Evolutionary conservation across 2,113 vertebrate species (phyloP).

Genomic region (Phyllostomus hastatus): DNA sequence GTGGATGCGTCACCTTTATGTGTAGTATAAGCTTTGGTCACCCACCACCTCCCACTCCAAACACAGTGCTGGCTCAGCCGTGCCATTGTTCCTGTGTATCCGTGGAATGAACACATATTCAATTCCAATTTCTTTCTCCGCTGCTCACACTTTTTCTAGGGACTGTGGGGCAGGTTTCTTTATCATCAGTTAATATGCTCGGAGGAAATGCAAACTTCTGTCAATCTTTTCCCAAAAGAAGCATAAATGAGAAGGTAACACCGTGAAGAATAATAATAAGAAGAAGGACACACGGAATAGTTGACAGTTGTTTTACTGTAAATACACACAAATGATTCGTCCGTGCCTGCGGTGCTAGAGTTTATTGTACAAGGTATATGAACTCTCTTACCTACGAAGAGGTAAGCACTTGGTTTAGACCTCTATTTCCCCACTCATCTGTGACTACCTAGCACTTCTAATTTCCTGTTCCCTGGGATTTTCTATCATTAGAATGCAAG

Average conservation of each 20-base stretch:
- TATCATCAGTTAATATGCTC: not conserved
- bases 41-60: accelerated
- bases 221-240: not conserved
- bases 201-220: not conserved
- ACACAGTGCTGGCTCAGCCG: accelerated
- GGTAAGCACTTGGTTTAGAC: not conserved
- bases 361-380: accelerated
- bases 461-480: not conserved
- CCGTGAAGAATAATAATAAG: not conserved
- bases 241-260: not conserved
- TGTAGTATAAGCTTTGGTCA: accelerated
- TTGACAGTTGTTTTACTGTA: not conserved
- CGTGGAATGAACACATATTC: too few species aligned
- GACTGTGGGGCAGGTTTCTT: not conserved
- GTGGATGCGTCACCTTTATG: not conserved
- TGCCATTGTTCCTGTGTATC: accelerated
- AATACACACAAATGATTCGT: not conserved
- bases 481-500: not conserved
- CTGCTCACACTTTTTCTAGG: not conserved
- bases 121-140: not conserved
- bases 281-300: too few species aligned
- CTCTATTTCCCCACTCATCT: not conserved
- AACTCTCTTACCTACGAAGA: not conserved
- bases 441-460: not conserved
- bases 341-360: not conserved